Base-by-base conservation (phyloP, 2,113 vertebrate species). In the Ariopsis seemanni region DNA sequence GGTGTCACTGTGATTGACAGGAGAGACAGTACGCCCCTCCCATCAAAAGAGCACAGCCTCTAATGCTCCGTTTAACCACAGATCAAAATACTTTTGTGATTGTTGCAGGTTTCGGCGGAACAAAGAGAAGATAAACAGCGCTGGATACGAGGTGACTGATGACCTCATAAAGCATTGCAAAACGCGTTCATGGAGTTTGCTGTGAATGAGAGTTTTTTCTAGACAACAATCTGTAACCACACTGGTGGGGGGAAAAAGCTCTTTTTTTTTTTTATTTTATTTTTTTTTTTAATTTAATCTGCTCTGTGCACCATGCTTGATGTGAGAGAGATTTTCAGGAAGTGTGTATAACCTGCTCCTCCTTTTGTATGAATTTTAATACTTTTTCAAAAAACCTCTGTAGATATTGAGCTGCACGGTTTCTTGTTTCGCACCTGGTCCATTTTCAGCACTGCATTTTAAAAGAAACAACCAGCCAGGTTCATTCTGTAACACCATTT, bases 101-200 rank as follows among this genome's bases (percentile, higher is more conserved):
- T 25, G 57, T 62, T 58, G 52, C 87, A 96, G 95, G 95, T 83
- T 96, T 95, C 81, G 95, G 95, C 82, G 94, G 93, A 71, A 96
- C 95, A 50, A 96, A 95, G 83, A 95, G 93, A 90, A 93, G 95
- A 92, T 95, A 91, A 88, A 75, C n/a, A 20, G 5, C 7, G 5
- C 62, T 52, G 57, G 25, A 62, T 48, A 12, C 18, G 34, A 42
- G 9, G 30, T 0, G 9, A 82, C 57, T 25, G 57, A 82, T 42
- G 57, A 82, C 79, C 0, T 81, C 79, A 58, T 57, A 25, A 25
- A 48, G 10, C 72, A 71, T n/a, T 14, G 2, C 7, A 27, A 27
- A 69, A 34, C 0, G 4, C 8, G 17, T 22, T 75, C 9, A 17
- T 4, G 15, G 75, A 27, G 20, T 57, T 57, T 20, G 0, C 3